Base-by-base conservation (phyloP, 1,140 invertebrate species). In the Calosoma granatense region DNA sequence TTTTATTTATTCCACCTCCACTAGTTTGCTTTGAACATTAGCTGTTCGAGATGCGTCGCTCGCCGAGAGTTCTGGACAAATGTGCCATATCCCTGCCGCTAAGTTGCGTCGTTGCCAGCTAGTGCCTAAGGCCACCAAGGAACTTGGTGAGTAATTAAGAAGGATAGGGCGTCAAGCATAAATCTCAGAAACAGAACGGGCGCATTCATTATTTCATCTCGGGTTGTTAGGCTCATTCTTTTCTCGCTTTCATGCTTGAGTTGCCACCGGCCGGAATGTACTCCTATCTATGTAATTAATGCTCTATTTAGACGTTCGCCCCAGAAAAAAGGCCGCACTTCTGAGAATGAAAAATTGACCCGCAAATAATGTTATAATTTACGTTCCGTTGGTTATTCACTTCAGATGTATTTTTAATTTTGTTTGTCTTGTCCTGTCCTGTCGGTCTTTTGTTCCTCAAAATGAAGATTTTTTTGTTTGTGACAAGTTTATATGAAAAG, bases 151-250 rank as follows among this genome's bases (percentile, higher is more conserved):
- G 26, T 36, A 36, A 36, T 36, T 36, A 36, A 36, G 26, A 36
- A 36, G 41, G 15, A 47, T 47, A 47, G 15, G 15, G 41, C 41
- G 41, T 11, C 41, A 47, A 9, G 41, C 15, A 47, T 47, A 47
- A 47, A 47, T 47, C 41, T 47, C 9, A 3, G 17, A 6, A 11
- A 11, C 6, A 47, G 41, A 47, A 47, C 6, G 3, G 17, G 41
- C 41, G 41, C 17, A 47, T 47, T 47, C 41, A 47, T 47, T 47
- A 47, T 47, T 47, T 47, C 41, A 47, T 47, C 41, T 47, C 41
- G 41, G 41, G 41, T 47, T 47, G 41, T 47, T 47, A 47, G 41
- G 41, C 41, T 47, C 41, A 47, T 47, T 47, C 41, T 47, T 47
- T 47, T 47, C 41, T 9, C 41, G 41, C 41, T 47, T 47, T 47